These are phyloP conservation scores for Trachelus tabidus DNA, from an alignment of 2,888 invertebrate species.

Conservation along the genomic window DNA sequence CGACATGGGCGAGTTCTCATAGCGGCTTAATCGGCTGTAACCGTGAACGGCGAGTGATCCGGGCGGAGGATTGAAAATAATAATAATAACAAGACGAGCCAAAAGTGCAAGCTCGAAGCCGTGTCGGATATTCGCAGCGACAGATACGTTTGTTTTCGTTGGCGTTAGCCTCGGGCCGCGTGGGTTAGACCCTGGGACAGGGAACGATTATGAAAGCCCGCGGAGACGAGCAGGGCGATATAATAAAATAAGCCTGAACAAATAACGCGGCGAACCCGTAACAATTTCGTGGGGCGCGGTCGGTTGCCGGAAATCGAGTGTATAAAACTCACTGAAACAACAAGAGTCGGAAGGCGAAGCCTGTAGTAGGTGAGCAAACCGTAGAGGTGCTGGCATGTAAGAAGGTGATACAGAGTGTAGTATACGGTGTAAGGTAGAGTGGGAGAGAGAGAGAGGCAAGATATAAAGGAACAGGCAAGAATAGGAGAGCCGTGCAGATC, in stretches of 20 bases:
- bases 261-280: background rate
- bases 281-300: background rate
- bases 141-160: background rate
- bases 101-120: background rate
- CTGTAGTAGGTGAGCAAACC: background rate
- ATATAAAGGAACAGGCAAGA: conserved; percentile 27
- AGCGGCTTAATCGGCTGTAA: background rate
- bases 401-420: conserved; percentile 5
- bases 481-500: conserved; percentile 21
- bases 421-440: conserved; percentile 5
- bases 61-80: too few relatives aligned
- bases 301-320: conserved; percentile 6
- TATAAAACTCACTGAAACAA: conserved; percentile 6
- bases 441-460: conserved; percentile 18
- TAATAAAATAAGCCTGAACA: conserved; percentile 6
- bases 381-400: background rate
- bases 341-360: background rate
- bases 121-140: background rate
- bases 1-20: background rate
- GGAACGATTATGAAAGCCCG: background rate
- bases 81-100: too few relatives aligned
- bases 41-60: too few relatives aligned
- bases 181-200: background rate
- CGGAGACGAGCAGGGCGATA: background rate
- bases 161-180: background rate